These are phyloP conservation scores for Ptilonorhynchus violaceus DNA, from an alignment of 2,113 vertebrate genomes.

Conservation along the genomic window DNA sequence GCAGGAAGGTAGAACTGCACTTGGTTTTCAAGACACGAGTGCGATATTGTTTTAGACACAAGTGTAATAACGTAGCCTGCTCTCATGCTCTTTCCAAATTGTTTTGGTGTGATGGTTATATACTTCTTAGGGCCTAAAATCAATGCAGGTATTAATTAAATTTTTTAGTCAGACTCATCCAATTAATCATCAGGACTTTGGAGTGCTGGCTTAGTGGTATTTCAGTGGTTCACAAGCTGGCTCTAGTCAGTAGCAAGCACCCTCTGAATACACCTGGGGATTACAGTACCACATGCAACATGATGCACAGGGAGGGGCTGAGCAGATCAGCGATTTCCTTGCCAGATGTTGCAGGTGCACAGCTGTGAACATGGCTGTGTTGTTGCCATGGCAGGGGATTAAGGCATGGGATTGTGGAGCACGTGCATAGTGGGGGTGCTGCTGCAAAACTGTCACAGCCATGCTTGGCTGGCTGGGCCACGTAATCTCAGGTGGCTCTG, in stretches of 20 bases:
- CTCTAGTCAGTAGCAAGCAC: background rate
- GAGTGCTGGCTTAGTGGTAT: background rate
- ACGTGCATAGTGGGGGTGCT: rapidly evolving
- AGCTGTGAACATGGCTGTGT: rapidly evolving
- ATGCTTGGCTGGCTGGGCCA: background rate
- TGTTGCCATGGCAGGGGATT: rapidly evolving
- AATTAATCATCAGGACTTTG: background rate
- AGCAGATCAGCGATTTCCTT: background rate
- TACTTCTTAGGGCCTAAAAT: background rate
- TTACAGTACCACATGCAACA: background rate
- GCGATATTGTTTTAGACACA: background rate
- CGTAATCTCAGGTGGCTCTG: rapidly evolving
- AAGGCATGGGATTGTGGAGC: background rate
- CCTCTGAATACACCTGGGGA: background rate
- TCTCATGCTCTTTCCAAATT: background rate
- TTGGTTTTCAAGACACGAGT: background rate
- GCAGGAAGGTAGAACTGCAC: background rate
- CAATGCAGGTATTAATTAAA: background rate
- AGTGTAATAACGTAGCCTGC: background rate
- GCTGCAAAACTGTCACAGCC: background rate
- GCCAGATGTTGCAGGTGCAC: background rate
- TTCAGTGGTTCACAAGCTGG: background rate
- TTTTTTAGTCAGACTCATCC: background rate
- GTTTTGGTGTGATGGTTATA: background rate
- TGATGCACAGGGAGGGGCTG: background rate